These are phyloP conservation scores for Andrena trimmerana DNA, from an alignment of 2,888 invertebrate genomes.

Conservation along the genomic window DNA sequence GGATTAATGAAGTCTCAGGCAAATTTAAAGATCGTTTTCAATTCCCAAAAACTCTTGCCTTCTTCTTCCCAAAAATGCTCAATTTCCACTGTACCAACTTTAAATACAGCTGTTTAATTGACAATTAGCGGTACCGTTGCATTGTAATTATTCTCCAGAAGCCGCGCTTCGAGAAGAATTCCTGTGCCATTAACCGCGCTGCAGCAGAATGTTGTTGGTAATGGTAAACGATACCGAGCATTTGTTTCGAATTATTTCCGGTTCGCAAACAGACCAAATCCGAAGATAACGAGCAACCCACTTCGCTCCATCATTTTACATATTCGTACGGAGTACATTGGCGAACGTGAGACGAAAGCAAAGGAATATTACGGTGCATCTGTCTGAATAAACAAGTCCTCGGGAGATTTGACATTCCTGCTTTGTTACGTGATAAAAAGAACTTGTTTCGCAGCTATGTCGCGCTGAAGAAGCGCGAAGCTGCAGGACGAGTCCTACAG, in stretches of 20 bases:
- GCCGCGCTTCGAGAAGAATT: background rate
- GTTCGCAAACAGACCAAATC: conserved; percentile 62
- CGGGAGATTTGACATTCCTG: background rate
- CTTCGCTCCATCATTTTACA: background rate
- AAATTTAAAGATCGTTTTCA: too few relatives aligned
- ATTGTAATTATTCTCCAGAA: background rate
- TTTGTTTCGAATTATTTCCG: conserved; percentile 14
- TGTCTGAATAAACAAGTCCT: background rate
- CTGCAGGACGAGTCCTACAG: background rate
- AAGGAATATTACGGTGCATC: background rate
- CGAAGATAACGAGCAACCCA: conserved; percentile 40
- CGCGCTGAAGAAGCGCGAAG: background rate
- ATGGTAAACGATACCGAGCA: conserved; percentile 12
- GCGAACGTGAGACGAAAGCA: background rate
- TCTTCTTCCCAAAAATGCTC: too few relatives aligned
- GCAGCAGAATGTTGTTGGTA: conserved; percentile 1
- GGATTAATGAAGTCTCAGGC: too few relatives aligned
- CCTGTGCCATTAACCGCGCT: background rate
- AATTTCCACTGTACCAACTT: too few relatives aligned
- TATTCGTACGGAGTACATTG: background rate
- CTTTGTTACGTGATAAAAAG: background rate
- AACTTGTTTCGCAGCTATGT: background rate
- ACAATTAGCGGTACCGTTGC: background rate
- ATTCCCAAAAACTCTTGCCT: too few relatives aligned
- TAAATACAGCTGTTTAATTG: too few relatives aligned